Conservation (phyloP, 1,140 invertebrate genomes). For the Microplitis demolitor region DNA sequence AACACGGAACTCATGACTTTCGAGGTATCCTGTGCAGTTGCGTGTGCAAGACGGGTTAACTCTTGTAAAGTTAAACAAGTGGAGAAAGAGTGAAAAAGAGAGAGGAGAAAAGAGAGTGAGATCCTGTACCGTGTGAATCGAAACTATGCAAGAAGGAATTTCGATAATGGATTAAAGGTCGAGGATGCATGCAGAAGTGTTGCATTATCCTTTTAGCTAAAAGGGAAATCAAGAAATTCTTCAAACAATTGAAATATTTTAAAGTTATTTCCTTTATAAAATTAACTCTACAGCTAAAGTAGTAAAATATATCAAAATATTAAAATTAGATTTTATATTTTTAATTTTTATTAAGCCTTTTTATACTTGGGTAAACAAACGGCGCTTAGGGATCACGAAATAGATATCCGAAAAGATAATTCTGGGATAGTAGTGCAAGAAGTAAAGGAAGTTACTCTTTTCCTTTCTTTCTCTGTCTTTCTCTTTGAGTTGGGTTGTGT, state of each 20-base stretch:
- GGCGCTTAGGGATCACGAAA: neutral
- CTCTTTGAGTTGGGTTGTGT: neutral
- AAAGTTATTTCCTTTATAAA: neutral
- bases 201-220: neutral
- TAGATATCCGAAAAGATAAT: constrained; percentile 19
- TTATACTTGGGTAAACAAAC: neutral
- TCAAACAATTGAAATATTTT: neutral
- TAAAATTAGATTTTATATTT: neutral
- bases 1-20: constrained; percentile 12
- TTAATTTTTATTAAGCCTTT: neutral
- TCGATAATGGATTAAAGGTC: constrained; percentile 10
- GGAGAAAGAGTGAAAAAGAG: constrained; percentile 4
- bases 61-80: constrained; percentile 15
- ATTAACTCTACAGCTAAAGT: too few relatives aligned
- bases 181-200: neutral
- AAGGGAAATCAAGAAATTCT: constrained; percentile 2
- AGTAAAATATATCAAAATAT: neutral
- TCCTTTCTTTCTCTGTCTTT: neutral
- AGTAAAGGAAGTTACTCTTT: neutral
- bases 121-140: constrained; percentile 11
- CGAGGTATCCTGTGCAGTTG: neutral
- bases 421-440: neutral
- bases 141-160: constrained; percentile 18
- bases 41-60: constrained; percentile 15
- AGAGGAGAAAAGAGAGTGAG: neutral